Base-by-base conservation (phyloP, 2,888 invertebrate species). In the Caenorhabditis uteleia region DNA sequence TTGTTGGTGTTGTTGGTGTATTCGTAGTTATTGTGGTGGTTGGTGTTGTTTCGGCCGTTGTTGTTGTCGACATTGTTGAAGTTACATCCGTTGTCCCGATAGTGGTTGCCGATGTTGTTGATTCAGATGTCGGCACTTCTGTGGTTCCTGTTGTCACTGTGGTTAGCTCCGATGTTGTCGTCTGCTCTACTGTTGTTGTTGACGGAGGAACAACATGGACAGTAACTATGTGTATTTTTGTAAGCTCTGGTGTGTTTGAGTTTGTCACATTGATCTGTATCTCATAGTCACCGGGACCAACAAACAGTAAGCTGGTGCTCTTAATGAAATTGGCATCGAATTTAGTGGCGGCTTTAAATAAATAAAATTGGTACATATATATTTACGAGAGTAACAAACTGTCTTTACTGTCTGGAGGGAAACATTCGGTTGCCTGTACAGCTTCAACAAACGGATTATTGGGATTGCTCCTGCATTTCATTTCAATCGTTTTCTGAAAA, bases 241-340 rank as follows among this genome's bases (percentile, higher is more conserved):
- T 29, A n/a, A n/a, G n/a, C 14, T 49, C 21, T 3, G n/a, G 18
- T 2, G 60, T 61, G 7, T n/a, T 8, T 0, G 10, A 18, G n/a
- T 61, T 45, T 1, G 60, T 61, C 49, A 54, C 40, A 23, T 55
- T 54, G 33, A 61, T 61, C 14, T 40, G 26, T 16, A 61, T 49
- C 18, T 61, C 45, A 40, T 46, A 61, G 7, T 23, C 36, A 0
- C 60, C 60, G 0, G 39, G 7, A 5, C 45, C 18, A 20, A 50
- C 20, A 18, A 61, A 26, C n/a, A n/a, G n/a, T n/a, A n/a, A n/a
- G n/a, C n/a, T n/a, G n/a, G n/a, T n/a, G n/a, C n/a, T n/a, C n/a
- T n/a, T n/a, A n/a, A n/a, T n/a, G n/a, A n/a, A n/a, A n/a, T n/a
- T n/a, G n/a, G 16, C 25, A 31, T 31, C 2, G 23, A 26, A 2